Evolutionary conservation across 2,797 vertebrate genomes (phyloP).

Genomic region (Macropodus opercularis): DNA sequence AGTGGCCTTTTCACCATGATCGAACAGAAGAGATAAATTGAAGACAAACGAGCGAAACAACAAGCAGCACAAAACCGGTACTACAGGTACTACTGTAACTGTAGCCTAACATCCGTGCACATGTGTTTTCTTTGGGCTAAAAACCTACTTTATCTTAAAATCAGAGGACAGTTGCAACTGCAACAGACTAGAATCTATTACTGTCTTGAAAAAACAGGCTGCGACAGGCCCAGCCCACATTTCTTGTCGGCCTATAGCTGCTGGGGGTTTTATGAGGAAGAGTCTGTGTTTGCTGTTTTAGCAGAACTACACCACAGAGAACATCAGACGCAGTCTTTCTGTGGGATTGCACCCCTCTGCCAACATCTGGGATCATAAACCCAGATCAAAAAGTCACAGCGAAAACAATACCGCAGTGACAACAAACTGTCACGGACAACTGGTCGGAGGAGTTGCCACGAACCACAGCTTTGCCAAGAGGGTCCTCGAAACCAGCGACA

Average conservation of each 20-base stretch:
- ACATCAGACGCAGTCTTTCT: conserved; percentile 57
- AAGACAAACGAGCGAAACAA: conserved; percentile 4
- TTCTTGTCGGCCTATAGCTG: conserved; percentile 6
- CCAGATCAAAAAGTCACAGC: conserved; percentile 64
- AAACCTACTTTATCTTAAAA: background rate
- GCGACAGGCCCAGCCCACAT: conserved; percentile 6
- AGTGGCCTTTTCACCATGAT: conserved; percentile 32
- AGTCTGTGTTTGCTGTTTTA: conserved; percentile 64
- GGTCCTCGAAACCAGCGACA: conserved; percentile 7
- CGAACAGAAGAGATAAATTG: too few relatives aligned
- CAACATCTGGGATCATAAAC: conserved; percentile 77
- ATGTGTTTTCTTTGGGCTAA: background rate
- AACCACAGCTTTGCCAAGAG: conserved; percentile 36
- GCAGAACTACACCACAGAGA: conserved; percentile 50
- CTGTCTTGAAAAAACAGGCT: conserved; percentile 26
- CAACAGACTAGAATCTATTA: conserved; percentile 12
- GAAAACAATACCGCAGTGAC: conserved; percentile 67
- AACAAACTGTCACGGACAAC: conserved; percentile 65
- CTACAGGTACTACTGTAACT: too few relatives aligned
- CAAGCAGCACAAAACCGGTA: background rate
- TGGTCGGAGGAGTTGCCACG: conserved; percentile 31
- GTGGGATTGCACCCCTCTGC: conserved; percentile 61
- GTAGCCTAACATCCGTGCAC: background rate
- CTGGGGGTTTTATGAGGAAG: conserved; percentile 20
- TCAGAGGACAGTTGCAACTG: background rate